phyloP scores from a whole-genome alignment of 2,888 invertebrate genomes.

The Acanthosepion pharaonis region DNA sequence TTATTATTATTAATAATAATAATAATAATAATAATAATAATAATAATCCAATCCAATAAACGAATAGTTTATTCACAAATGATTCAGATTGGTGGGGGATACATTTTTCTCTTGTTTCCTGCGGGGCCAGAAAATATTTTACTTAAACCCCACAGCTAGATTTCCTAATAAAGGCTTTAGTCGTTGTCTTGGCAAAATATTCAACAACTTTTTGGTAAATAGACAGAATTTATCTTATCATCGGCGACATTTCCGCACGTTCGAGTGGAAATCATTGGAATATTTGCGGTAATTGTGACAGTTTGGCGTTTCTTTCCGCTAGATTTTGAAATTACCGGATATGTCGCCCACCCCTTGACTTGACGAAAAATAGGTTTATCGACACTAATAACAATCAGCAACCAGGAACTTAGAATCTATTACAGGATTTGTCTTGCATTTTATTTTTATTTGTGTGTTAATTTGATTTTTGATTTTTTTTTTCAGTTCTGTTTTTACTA shows the following conservation, averaged over 20 bases:
- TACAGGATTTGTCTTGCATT: no score
- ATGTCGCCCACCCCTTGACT: no score
- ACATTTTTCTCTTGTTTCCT: neutral
- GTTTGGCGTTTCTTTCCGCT: neutral
- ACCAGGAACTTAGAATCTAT: no score
- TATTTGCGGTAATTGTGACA: neutral
- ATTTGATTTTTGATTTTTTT: no score
- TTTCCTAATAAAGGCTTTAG: neutral
- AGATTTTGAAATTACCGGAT: no score
- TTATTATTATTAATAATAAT: no score
- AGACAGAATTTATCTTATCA: neutral
- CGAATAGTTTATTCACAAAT: neutral
- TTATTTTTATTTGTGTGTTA: no score
- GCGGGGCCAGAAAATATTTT: neutral
- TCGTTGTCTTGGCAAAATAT: neutral
- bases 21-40: no score
- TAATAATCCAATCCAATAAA: neutral
- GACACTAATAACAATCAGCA: no score
- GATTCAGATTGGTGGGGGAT: neutral
- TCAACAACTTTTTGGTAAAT: neutral
- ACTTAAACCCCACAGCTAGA: neutral
- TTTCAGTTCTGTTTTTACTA: no score
- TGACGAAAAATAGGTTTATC: no score
- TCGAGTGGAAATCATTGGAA: neutral
- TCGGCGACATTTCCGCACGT: neutral